Base-by-base conservation (phyloP, 2,113 vertebrate species). In the Telmatochromis bifrenatus region DNA sequence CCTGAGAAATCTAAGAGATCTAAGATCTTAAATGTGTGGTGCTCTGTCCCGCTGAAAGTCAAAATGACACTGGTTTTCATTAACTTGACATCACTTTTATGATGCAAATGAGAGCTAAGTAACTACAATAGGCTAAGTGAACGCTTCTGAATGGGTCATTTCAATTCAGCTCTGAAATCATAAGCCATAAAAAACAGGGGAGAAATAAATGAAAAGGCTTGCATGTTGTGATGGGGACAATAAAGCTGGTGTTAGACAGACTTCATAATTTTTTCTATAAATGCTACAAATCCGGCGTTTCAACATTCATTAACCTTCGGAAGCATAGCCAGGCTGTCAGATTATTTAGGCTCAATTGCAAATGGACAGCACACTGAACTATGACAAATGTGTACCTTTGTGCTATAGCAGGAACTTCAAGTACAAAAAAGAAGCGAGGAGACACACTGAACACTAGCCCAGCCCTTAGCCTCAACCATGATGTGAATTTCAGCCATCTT, bases 401-500 rank as follows among this genome's bases (percentile, higher is more conserved):
- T 53, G 33, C 54, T 42, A 42, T 85, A 39, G 68, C 56, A 83
- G 28, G 42, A 15, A 42, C 19, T 47, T 10, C 28, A 51, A 53
- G 31, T 55, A 33, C 8, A 3, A 26, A 56, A 31, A 21, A 21
- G 33, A 81, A 26, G 53, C 8, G 17, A 26, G 45, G 39, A 49
- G 70, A 70, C 23, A 31, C 60, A 37, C 80, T 87, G 82, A 23
- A 81, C 39, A 39, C 56, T 26, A 54, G 80, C 70, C 26, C 65
- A 79, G 83, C 68, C 53, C 35, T 85, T 82, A 55, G 65, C 62
- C 68, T 87, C 60, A 14, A 62, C 62, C 13, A 17, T 82, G 85
- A 89, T 70, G 79, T 82, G 81, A 77, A 37, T 89, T 85, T 81
- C 89, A 89, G 93, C 92, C 88, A 88, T 93, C 85, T 94, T 88